Evolutionary conservation across 2,888 invertebrate genomes (phyloP).

Genomic region (Bruchidius siliquastri): DNA sequence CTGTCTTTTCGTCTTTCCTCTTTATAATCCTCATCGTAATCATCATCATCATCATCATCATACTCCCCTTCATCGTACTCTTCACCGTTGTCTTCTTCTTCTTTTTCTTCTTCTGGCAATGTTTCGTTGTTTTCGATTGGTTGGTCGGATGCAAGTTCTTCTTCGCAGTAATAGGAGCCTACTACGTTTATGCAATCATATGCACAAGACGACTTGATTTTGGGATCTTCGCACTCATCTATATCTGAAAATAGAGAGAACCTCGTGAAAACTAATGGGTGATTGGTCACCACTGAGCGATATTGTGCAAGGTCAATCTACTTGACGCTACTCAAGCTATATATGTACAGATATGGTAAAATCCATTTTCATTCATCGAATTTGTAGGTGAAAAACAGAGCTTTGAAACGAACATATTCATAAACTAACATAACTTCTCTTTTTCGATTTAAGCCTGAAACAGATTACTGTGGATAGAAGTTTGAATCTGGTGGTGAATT

Average conservation of each 20-base stretch:
- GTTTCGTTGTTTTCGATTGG: constrained; percentile 17
- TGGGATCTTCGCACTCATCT: constrained; percentile 58
- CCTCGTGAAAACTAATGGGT: too few species aligned
- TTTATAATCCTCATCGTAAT: constrained; percentile 23
- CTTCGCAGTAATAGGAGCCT: constrained; percentile 55
- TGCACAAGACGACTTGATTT: constrained; percentile 44
- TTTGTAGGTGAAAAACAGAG: too few species aligned
- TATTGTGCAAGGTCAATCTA: too few species aligned
- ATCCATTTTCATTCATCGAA: too few species aligned
- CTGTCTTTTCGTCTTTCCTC: constrained; percentile 13
- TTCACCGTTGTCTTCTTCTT: constrained; percentile 19
- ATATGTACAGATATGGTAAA: too few species aligned
- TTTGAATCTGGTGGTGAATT: too few species aligned
- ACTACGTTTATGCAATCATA: constrained; percentile 59
- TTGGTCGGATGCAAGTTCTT: constrained; percentile 20
- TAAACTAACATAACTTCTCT: too few species aligned
- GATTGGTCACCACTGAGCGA: not conserved
- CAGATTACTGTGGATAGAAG: too few species aligned
- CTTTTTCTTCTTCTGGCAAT: constrained; percentile 14
- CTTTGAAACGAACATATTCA: too few species aligned
- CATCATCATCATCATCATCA: constrained; percentile 18
- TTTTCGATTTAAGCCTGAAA: too few species aligned
- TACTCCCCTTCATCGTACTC: constrained; percentile 24
- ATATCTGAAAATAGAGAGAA: constrained; percentile 49
- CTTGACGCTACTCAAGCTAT: too few species aligned